phyloP scores from a whole-genome alignment of 2,113 vertebrate species.

The Ictalurus punctatus region DNA sequence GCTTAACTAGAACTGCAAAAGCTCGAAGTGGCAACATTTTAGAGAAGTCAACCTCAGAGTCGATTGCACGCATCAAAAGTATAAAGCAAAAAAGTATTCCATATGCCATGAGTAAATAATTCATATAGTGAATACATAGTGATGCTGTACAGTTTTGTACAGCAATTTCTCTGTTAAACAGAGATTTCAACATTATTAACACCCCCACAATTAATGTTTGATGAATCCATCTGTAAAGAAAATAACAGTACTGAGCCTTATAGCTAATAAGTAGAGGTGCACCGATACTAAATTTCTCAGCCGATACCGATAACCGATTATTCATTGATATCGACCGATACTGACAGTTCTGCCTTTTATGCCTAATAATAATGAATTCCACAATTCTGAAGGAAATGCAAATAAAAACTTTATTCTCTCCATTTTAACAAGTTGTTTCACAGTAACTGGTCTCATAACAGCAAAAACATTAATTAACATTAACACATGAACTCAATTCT shows the following conservation, averaged over 20 bases:
- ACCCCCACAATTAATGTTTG: neutral
- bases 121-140: neutral
- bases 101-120: neutral
- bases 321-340: too few relatives aligned
- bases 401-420: too few relatives aligned
- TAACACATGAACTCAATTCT: too few relatives aligned
- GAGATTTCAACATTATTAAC: neutral
- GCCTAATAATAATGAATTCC: too few relatives aligned
- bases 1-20: constrained; percentile 2
- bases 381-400: too few relatives aligned
- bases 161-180: neutral
- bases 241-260: neutral
- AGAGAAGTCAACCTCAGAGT: neutral
- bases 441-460: too few relatives aligned
- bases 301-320: too few relatives aligned
- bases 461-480: too few relatives aligned
- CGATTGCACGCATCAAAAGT: neutral
- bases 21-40: neutral
- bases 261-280: too few relatives aligned
- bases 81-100: neutral
- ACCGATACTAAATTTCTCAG: too few relatives aligned
- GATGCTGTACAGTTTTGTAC: neutral
- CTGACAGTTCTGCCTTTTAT: too few relatives aligned
- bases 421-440: too few relatives aligned
- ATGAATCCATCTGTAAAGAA: neutral